Evolutionary conservation across 2,113 vertebrate genomes (phyloP).

Genomic region (Stomatorhinus ivindoensis): DNA sequence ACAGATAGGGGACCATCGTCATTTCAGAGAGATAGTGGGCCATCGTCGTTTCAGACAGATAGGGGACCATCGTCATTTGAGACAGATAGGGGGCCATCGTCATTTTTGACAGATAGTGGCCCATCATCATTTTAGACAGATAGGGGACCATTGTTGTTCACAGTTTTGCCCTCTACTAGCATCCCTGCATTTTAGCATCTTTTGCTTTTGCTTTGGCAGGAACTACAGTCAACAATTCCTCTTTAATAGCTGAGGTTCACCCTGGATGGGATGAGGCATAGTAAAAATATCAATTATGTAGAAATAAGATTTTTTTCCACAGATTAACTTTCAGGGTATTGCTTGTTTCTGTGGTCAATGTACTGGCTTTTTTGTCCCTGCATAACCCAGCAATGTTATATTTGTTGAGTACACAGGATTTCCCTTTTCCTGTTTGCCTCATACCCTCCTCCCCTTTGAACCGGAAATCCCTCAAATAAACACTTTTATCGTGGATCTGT

Average conservation of each 20-base stretch:
- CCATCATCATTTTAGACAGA: neutral
- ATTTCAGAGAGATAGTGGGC: too few relatives aligned
- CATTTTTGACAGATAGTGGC: too few relatives aligned
- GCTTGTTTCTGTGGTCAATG: neutral
- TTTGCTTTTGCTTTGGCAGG: neutral
- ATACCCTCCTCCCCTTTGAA: neutral
- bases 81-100: neutral
- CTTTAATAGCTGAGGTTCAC: neutral
- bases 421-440: neutral
- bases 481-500: neutral
- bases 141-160: neutral
- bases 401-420: neutral
- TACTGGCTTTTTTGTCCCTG: neutral
- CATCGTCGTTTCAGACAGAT: too few relatives aligned
- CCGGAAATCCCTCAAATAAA: neutral
- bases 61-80: neutral
- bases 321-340: neutral
- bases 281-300: neutral
- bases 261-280: neutral
- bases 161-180: neutral
- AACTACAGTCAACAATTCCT: neutral
- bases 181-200: neutral
- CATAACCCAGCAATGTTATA: neutral
- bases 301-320: neutral
- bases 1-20: too few relatives aligned